phyloP scores from a whole-genome alignment of 35 echinoderm and acorn worm species.

The Diadema setosum region DNA sequence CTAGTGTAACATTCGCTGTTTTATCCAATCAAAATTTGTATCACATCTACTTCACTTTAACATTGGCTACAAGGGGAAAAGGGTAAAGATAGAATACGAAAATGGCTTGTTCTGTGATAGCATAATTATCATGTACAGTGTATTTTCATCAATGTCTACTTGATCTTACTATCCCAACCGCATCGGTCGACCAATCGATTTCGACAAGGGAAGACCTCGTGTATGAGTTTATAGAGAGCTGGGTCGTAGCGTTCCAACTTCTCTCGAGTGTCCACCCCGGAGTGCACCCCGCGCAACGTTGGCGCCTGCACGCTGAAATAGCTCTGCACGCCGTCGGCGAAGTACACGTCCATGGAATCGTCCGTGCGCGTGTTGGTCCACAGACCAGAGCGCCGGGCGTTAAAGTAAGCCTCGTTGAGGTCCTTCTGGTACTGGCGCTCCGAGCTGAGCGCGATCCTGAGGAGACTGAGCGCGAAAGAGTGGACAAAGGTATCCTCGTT shows the following conservation, averaged over 20 bases:
- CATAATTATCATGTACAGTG: too few relatives aligned
- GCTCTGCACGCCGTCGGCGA: constrained; percentile 84
- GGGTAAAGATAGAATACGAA: too few relatives aligned
- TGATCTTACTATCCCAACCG: constrained; percentile 39
- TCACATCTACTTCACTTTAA: too few relatives aligned
- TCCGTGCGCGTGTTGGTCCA: constrained; percentile 73
- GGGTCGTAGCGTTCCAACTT: constrained; percentile 80
- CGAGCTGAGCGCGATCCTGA: constrained; percentile 57
- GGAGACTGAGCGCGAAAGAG: constrained; percentile 68
- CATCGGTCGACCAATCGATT: constrained; percentile 86
- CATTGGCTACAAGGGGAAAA: too few relatives aligned
- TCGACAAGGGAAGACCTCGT: constrained; percentile 84
- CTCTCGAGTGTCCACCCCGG: constrained; percentile 59
- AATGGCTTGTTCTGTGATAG: too few relatives aligned
- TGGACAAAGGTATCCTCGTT: constrained; percentile 83
- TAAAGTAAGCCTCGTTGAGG: constrained; percentile 64
- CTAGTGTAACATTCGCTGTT: too few relatives aligned
- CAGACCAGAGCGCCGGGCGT: constrained; percentile 44
- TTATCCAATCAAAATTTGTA: too few relatives aligned
- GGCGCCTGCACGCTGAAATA: constrained; percentile 61
- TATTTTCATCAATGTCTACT: too few relatives aligned
- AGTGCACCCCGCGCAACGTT: constrained; percentile 10
- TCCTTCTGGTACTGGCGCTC: constrained; percentile 16
- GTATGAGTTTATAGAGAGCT: constrained; percentile 58
- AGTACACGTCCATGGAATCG: constrained; percentile 88